Conservation (phyloP, 2,113 vertebrate species). For the Anthoscopus minutus region DNA sequence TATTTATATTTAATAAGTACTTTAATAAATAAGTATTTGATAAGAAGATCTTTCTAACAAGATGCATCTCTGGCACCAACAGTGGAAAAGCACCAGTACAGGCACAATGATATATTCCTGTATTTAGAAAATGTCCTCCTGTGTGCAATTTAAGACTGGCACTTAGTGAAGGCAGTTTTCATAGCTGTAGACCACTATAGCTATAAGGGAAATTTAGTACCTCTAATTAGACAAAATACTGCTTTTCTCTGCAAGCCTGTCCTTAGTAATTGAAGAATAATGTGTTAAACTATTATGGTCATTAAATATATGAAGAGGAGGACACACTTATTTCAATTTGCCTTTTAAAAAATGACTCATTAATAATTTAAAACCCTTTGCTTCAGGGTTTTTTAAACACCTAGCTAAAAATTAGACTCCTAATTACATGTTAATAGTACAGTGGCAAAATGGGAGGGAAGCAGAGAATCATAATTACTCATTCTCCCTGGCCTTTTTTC, state of each 20-base stretch:
- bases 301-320: slow-evolving; percentile 28
- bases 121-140: background rate
- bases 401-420: slow-evolving; percentile 33
- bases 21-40: background rate
- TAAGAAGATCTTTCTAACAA: background rate
- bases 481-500: slow-evolving; percentile 20
- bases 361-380: slow-evolving; percentile 32
- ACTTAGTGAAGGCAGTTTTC: background rate
- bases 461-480: slow-evolving; percentile 1
- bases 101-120: background rate
- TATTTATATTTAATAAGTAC: background rate
- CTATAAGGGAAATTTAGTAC: slow-evolving; percentile 8
- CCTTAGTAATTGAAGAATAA: slow-evolving; percentile 35
- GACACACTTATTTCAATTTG: slow-evolving; percentile 11
- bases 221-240: slow-evolving; percentile 20
- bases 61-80: background rate
- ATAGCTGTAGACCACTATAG: background rate
- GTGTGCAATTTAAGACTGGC: background rate
- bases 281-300: slow-evolving; percentile 13
- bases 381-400: slow-evolving; percentile 37
- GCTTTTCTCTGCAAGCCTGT: slow-evolving; percentile 21
- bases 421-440: slow-evolving; percentile 50
- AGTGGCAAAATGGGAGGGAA: slow-evolving; percentile 18
- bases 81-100: background rate
- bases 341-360: slow-evolving; percentile 14